A percentile compares a stretch with the other conserved stretches of the same genome.
These are phyloP conservation scores for Drosophila prostipennis DNA, from an alignment of 2,888 invertebrate genomes.

Conservation along the genomic window DNA sequence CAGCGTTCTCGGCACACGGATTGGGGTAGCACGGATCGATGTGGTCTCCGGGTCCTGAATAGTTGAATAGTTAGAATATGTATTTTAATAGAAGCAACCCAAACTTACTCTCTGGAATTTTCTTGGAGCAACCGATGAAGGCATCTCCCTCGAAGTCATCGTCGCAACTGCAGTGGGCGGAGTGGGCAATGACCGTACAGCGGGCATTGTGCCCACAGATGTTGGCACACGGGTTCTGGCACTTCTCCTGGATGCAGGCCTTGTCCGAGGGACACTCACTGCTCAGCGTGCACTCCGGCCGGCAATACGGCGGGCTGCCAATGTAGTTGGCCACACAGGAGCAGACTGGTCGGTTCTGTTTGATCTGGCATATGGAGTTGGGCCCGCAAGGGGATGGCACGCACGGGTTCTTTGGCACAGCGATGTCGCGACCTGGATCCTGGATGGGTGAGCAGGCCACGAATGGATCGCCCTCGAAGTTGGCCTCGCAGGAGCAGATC, in stretches of 20 bases:
- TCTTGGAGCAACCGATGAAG: conserved; percentile 90
- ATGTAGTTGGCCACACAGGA: conserved; percentile 92
- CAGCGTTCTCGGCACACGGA: conserved; percentile 93
- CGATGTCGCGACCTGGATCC: conserved; percentile 75
- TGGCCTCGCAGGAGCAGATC: conserved; percentile 91
- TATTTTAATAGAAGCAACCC: neutral
- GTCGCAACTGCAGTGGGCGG: conserved; percentile 92
- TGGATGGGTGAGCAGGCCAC: conserved; percentile 86
- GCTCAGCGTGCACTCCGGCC: conserved; percentile 93
- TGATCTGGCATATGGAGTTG: conserved; percentile 93
- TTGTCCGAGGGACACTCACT: conserved; percentile 91
- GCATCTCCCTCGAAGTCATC: conserved; percentile 93
- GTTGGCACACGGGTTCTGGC: conserved; percentile 91
- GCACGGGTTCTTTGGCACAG: conserved; percentile 85
- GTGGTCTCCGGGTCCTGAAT: conserved; percentile 72
- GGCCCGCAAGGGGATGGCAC: conserved; percentile 90
- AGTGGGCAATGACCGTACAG: conserved; percentile 91
- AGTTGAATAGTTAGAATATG: neutral
- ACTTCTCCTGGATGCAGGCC: conserved; percentile 93
- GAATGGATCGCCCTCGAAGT: conserved; percentile 93
- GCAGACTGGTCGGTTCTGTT: conserved; percentile 91
- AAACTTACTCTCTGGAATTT: conserved; percentile 83
- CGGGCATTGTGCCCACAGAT: conserved; percentile 92
- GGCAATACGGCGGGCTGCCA: conserved; percentile 92
- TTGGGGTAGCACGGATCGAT: conserved; percentile 89